Conservation (phyloP, 2,113 vertebrate genomes). For the Menidia beryllina region DNA sequence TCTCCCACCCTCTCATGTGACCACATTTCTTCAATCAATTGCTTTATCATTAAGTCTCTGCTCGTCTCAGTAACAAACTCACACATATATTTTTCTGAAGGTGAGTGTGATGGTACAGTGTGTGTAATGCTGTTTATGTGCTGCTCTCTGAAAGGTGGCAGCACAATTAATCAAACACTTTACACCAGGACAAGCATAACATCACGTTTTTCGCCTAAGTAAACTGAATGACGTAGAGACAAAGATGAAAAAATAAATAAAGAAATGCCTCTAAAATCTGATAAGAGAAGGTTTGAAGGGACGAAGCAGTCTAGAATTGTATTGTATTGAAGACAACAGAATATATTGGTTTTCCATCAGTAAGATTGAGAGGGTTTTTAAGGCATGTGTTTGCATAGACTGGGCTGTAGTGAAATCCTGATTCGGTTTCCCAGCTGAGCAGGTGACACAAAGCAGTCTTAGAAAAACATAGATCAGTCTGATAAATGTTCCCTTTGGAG, state of each 20-base stretch:
- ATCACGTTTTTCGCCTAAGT: constrained; percentile 6
- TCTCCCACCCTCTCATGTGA: constrained; percentile 41
- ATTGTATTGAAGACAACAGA: constrained; percentile 59
- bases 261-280: constrained; percentile 16
- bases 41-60: constrained; percentile 61
- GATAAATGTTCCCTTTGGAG: constrained; percentile 51
- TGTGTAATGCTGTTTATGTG: constrained; percentile 1
- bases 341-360: constrained; percentile 54
- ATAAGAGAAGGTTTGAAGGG: constrained; percentile 25
- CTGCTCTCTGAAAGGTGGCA: constrained; percentile 29
- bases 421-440: constrained; percentile 38
- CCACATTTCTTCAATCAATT: constrained; percentile 56
- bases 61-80: constrained; percentile 53
- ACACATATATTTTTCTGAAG: constrained; percentile 32
- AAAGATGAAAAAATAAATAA: constrained; percentile 6
- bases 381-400: constrained; percentile 24
- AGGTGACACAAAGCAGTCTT: constrained; percentile 54
- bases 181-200: constrained; percentile 31
- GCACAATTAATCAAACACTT: constrained; percentile 26
- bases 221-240: constrained; percentile 22
- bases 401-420: constrained; percentile 28
- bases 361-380: constrained; percentile 47
- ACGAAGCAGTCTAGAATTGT: constrained; percentile 48
- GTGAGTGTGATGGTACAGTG: constrained; percentile 10
- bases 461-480: constrained; percentile 47